Evolutionary conservation across 1,140 invertebrate genomes (phyloP).

Genomic region (Hetaerina americana): DNA sequence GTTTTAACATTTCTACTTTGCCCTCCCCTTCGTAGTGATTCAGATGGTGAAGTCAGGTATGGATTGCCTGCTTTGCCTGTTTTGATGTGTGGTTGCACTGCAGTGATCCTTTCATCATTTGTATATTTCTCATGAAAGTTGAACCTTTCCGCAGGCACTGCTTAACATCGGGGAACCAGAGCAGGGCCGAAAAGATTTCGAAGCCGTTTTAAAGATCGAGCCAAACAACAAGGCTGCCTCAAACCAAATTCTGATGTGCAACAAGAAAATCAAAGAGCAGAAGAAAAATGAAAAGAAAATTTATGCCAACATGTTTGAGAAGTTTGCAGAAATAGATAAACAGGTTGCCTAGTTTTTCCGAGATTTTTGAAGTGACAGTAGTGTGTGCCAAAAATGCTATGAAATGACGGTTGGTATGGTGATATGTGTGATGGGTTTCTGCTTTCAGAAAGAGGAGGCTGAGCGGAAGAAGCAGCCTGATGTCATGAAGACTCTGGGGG

Average conservation of each 20-base stretch:
- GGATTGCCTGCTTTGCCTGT: no score
- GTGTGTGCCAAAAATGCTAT: slow-evolving; percentile 1
- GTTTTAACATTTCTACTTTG: no score
- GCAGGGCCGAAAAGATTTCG: slow-evolving; percentile 65
- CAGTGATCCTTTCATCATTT: no score
- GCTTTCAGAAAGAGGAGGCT: slow-evolving; percentile 47
- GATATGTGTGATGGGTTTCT: slow-evolving; percentile 14
- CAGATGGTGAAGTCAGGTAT: no score
- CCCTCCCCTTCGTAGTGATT: no score
- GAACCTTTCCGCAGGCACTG: no score
- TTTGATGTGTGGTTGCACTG: no score
- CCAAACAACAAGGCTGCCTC: slow-evolving; percentile 70
- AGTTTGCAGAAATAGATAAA: slow-evolving; percentile 66
- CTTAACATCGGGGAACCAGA: slow-evolving; percentile 63
- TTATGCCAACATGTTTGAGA: slow-evolving; percentile 92
- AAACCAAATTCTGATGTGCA: slow-evolving; percentile 60
- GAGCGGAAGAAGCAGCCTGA: slow-evolving; percentile 49
- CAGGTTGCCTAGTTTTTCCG: slow-evolving; percentile 40
- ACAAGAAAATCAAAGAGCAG: slow-evolving; percentile 59
- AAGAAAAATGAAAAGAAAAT: slow-evolving; percentile 72
- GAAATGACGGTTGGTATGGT: no score
- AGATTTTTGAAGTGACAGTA: neutral
- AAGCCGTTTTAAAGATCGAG: slow-evolving; percentile 54
- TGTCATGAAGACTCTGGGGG: slow-evolving; percentile 48
- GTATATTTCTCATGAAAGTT: no score